These are phyloP conservation scores for Zoroaster sp. DNA, from an alignment of 53 echinoderm and acorn worm genomes.

Conservation along the genomic window DNA sequence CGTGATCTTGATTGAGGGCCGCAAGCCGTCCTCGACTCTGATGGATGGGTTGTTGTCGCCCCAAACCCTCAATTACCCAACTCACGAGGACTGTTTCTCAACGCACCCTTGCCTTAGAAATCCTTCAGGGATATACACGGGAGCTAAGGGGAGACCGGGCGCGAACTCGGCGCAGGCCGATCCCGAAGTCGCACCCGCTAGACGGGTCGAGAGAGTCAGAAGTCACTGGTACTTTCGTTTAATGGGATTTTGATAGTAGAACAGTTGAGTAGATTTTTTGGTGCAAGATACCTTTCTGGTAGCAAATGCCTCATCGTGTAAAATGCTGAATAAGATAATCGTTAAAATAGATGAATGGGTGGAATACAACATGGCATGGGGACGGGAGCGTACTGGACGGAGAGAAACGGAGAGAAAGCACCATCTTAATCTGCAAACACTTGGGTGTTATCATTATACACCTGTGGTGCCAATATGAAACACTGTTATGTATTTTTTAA, in stretches of 20 bases:
- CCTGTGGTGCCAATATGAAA: too few species aligned
- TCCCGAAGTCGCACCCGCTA: constrained; percentile 5
- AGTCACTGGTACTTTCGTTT: constrained; percentile 14
- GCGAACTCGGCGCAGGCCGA: background rate
- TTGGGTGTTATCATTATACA: too few species aligned
- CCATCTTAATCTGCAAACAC: too few species aligned
- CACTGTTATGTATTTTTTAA: too few species aligned
- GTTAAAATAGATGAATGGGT: too few species aligned
- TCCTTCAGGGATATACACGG: background rate
- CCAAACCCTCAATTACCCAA: background rate
- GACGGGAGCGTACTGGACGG: too few species aligned
- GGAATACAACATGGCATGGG: too few species aligned
- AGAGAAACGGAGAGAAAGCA: too few species aligned
- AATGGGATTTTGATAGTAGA: constrained; percentile 8
- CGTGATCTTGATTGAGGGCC: background rate
- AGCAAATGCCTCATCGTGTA: too few species aligned
- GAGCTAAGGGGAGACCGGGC: background rate
- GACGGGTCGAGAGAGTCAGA: constrained; percentile 20
- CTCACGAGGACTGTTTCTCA: background rate
- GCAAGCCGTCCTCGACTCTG: background rate
- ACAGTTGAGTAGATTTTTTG: background rate
- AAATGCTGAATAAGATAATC: too few species aligned
- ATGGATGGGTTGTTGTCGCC: constrained; percentile 22
- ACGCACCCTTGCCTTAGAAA: background rate
- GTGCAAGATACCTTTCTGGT: too few species aligned